Base-by-base conservation (phyloP, 2,797 vertebrate genomes). In the Phalloptychus januarius region DNA sequence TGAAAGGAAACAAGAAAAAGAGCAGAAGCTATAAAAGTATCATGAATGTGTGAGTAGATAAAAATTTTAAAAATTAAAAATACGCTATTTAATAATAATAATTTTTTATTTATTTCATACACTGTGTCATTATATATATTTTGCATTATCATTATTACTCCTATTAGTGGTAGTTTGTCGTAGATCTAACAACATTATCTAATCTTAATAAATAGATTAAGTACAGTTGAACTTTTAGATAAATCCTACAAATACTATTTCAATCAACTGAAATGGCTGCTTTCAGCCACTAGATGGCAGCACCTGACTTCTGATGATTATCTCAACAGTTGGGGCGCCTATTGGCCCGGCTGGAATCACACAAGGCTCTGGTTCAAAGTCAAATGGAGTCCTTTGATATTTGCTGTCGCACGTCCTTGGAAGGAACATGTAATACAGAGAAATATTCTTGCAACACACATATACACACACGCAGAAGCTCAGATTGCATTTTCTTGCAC, bases 281-380 rank as follows among this genome's bases (percentile, higher is more conserved):
- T 71, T 12, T 52, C 7, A 7, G 36, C 52, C 94, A 88, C 92
- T 91, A 94, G 94, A 84, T 93, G 92, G 87, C 90, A 93, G 87
- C 90, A 86, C 79, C 70, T 31, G 58, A 84, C 88, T 84, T 61
- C 81, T 83, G 72, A 90, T 90, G 73, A 61, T 72, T 36, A 81
- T 63, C 76, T 79, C 72, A 54, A 48, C 65, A 36, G 44, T 70
- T n/a, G 12, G 18, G 77, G n/a, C 0, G 0, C 40, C 52, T 44
- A 44, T 69, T 69, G 71, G 42, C 38, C 69, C 45, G 31, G 50
- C 61, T 75, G 23, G 25, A 82, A 63, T 81, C 77, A 76, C 69
- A 50, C 72, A 82, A 78, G 73, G 69, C 58, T 77, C 46, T 72
- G 71, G 69, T 85, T 87, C 56, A 83, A 85, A 91, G 80, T 92